Conservation (phyloP, 2,113 vertebrate species). For the Prolemur simus region DNA sequence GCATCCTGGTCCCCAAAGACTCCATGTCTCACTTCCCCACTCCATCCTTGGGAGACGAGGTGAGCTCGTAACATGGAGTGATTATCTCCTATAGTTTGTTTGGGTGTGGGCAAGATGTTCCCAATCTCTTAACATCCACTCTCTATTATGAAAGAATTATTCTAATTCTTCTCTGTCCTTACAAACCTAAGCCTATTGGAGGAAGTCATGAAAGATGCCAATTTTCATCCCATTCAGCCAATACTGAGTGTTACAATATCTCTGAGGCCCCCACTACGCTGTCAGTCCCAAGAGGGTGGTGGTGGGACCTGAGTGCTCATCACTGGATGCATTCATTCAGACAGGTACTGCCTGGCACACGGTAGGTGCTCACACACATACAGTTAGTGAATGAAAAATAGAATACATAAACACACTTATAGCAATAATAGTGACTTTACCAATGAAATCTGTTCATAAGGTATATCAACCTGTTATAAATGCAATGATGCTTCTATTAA, state of each 20-base stretch:
- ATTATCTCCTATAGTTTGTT: neutral
- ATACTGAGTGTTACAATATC: neutral
- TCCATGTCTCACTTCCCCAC: neutral
- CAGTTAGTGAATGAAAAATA: neutral
- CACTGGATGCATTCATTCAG: neutral
- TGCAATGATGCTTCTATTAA: neutral
- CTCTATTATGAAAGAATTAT: neutral
- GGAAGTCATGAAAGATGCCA: slow-evolving; percentile 6
- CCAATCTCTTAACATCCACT: neutral
- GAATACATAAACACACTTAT: neutral
- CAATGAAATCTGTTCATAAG: neutral
- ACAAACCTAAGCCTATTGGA: neutral
- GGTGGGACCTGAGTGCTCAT: neutral
- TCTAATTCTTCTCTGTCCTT: neutral
- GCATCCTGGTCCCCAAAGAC: neutral
- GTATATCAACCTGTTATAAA: neutral
- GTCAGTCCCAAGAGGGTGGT: neutral
- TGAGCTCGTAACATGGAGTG: neutral
- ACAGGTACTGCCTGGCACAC: neutral
- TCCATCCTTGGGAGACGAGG: neutral
- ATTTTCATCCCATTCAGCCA: neutral
- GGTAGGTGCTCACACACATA: neutral
- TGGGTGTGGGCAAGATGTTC: neutral
- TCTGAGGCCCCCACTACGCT: neutral
- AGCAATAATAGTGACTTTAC: slow-evolving; percentile 1